A percentile compares a stretch with the other conserved stretches of the same genome.
Conservation (phyloP, 2,888 invertebrate genomes). For the Drosophila putrida region DNA sequence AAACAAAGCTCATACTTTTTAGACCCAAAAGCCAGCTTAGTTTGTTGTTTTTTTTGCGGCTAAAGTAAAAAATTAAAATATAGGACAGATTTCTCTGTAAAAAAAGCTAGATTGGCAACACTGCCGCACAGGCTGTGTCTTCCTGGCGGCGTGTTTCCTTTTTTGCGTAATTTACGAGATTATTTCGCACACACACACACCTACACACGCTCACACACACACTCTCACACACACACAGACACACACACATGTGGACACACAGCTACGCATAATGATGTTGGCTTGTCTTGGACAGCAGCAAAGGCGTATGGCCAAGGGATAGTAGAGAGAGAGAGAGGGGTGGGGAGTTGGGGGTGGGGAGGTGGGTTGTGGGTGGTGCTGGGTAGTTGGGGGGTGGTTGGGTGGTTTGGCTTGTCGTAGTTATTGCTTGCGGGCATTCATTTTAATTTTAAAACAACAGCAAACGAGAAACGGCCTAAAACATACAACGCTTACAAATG, state of each 20-base stretch:
- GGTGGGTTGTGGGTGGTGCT: slow-evolving; percentile 22
- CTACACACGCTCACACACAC: slow-evolving; percentile 22
- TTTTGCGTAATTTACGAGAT: slow-evolving; percentile 82
- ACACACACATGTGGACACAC: slow-evolving; percentile 58
- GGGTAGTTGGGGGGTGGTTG: slow-evolving; percentile 16
- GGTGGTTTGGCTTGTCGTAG: slow-evolving; percentile 70
- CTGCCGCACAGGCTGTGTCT: slow-evolving; percentile 36
- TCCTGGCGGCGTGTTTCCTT: slow-evolving; percentile 72
- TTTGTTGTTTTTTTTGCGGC: too few relatives aligned
- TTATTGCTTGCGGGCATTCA: slow-evolving; percentile 82
- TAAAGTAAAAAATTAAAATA: too few relatives aligned
- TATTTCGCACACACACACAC: slow-evolving; percentile 73
- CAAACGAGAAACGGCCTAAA: slow-evolving; percentile 68
- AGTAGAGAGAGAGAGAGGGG: neutral
- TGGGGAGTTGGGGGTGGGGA: slow-evolving; percentile 2
- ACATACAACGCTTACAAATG: slow-evolving; percentile 81
- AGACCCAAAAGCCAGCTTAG: too few relatives aligned
- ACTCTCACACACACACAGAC: slow-evolving; percentile 10
- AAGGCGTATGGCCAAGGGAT: slow-evolving; percentile 16
- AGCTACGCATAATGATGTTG: slow-evolving; percentile 80
- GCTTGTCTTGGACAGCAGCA: slow-evolving; percentile 75
- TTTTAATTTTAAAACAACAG: slow-evolving; percentile 81
- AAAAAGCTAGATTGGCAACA: too few relatives aligned
- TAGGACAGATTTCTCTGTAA: too few relatives aligned
- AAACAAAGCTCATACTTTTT: too few relatives aligned